Base-by-base conservation (phyloP, 2,888 invertebrate genomes). In the Macroteleia sp. region DNA sequence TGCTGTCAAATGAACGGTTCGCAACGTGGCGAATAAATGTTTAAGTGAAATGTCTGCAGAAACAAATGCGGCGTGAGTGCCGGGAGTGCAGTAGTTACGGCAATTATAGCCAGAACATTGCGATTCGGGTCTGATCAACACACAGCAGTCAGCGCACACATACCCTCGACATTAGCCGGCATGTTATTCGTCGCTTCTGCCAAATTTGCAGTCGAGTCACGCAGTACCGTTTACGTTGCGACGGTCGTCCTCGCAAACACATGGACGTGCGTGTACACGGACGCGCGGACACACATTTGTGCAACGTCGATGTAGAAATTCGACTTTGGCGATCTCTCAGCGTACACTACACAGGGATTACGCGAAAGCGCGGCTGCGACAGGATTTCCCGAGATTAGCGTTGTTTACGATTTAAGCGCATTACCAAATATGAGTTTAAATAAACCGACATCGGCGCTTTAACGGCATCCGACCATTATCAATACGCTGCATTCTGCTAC, bases 341-440 rank as follows among this genome's bases (percentile, higher is more conserved):
- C 69, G 75, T 39, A 59, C 62, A 57, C 67, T 76, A 80, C 73
- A 78, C 78, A 61, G 50, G 77, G 81, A 80, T 83, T 82, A 82
- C 75, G 62, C 71, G 69, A 70, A 75, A 71, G 70, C 62, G 76
- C 42, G 57, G 61, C 70, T 66, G 79, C 78, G 75, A 79, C 76
- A 80, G 85, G 84, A 84, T 84, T 83, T 78, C 80, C 79, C 62
- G 77, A 86, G 85, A 88, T 88, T 87, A 88, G 82, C 82, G 77
- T 84, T 86, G 87, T 87, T 87, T 87, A 87, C 87, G 86, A 86
- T 87, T 85, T 87, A 87, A 87, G 86, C 86, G 85, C 85, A 86
- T 87, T 84, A 82, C 83, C 81, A 84, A 85, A 85, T 85, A 84
- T 86, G 84, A 85, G 82, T 86, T 87, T 82, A 81, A 86, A 86